Evolutionary conservation across 1,140 invertebrate species (phyloP).

Genomic region (Nephila pilipes): DNA sequence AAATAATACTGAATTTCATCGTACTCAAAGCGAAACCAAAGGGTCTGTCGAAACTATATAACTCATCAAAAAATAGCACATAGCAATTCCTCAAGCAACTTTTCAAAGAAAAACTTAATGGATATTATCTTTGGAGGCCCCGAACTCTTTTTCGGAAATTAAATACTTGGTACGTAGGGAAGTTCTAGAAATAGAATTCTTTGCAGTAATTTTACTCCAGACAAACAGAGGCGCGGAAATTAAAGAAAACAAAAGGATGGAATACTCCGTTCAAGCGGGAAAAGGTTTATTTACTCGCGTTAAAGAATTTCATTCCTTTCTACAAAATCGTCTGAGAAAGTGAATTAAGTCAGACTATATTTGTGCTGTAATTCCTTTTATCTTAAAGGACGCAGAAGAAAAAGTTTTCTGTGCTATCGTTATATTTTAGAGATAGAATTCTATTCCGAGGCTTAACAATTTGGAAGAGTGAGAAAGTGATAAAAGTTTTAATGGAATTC

Average conservation of each 20-base stretch:
- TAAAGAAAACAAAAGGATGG: slow-evolving; percentile 12
- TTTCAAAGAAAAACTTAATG: not conserved
- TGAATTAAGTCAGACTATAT: not conserved
- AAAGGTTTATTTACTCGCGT: not conserved
- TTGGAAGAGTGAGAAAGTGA: not conserved
- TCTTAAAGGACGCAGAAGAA: not conserved
- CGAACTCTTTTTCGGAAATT: not conserved
- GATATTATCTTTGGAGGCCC: not conserved
- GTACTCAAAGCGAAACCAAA: not conserved
- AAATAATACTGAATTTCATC: not conserved
- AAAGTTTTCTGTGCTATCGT: not conserved
- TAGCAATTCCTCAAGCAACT: not conserved
- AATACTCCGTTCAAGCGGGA: not conserved
- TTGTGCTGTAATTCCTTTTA: not conserved
- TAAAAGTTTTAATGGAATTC: not conserved
- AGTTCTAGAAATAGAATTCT: not conserved
- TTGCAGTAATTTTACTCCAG: slow-evolving; percentile 26
- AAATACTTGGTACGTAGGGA: not conserved
- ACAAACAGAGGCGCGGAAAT: slow-evolving; percentile 36
- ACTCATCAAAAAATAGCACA: not conserved
- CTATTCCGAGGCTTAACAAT: not conserved
- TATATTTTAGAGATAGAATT: not conserved
- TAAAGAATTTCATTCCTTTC: not conserved
- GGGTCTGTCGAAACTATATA: not conserved
- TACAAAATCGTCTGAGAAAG: not conserved